Percentiles rank a stretch among this genome's conserved stretches.
phyloP scores from a whole-genome alignment of 2,888 invertebrate species.

The Strigamia maritima region DNA sequence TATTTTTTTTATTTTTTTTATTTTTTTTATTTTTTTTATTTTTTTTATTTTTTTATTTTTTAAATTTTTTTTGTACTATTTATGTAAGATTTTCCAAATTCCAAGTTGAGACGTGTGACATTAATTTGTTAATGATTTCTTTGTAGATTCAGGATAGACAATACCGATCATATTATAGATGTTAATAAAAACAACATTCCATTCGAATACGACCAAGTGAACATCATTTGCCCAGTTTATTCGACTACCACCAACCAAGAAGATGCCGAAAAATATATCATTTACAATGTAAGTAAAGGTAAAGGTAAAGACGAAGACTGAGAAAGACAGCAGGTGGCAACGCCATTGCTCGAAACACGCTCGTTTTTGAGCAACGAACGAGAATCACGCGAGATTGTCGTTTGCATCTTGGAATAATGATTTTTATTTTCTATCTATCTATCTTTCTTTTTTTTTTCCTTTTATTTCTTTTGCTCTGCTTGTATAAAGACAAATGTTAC shows the following conservation, averaged over 20 bases:
- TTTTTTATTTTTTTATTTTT: no score
- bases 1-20: no score
- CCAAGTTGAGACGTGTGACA: no score
- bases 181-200: conserved; percentile 88
- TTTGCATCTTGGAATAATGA: conserved; percentile 9
- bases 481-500: no score
- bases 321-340: conserved; percentile 6
- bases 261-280: conserved; percentile 90
- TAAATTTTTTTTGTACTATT: no score
- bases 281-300: conserved; percentile 72
- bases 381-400: conserved; percentile 28
- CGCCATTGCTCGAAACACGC: not conserved
- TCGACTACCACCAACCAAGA: conserved; percentile 76
- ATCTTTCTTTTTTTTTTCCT: not conserved
- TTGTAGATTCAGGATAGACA: conserved; percentile 88
- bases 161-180: conserved; percentile 94
- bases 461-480: no score
- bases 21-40: no score
- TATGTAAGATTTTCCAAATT: no score
- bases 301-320: conserved; percentile 46
- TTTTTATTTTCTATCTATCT: not conserved
- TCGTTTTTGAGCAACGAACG: conserved; percentile 7
- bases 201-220: conserved; percentile 93
- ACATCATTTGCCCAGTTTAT: conserved; percentile 91
- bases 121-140: conserved; percentile 45